Base-by-base conservation (phyloP, 2,113 vertebrate genomes). In the Macquaria australasica region DNA sequence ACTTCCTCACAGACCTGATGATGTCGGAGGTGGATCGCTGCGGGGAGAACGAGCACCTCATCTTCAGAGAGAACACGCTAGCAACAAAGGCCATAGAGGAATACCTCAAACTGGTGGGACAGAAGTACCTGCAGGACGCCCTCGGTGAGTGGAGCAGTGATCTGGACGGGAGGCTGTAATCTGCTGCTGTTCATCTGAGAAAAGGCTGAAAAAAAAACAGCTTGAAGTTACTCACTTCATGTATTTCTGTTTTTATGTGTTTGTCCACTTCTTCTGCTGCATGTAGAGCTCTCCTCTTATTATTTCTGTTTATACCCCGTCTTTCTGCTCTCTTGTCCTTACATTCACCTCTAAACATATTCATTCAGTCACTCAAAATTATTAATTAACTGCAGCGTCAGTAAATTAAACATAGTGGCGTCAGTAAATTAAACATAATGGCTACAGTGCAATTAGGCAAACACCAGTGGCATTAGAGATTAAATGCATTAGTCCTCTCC, bases 1-100 rank as follows among this genome's bases (percentile, higher is more conserved):
- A 99, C 95, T 99, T 99, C 95, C 97, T 99, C 93, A 99, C 98
- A 0, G 98, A 99, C 88, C 92, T 99, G 93, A 99, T 99, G 98
- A 99, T 99, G 98, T 99, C 98, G 0, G 98, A 99, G 95, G 98
- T 99, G 84, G 98, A 99, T 93, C 97, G 98, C 91, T 99, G 98
- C 15, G 98, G 98, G 34, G 98, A 99, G 90, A 99, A 99, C 3
- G 98, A 99, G 93, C 98, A 99, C 93, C 97, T 99, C 88, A 99
- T 99, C 93, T 99, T 99, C 95, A 96, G 98, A 86, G 98, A 99
- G 94, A 99, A 99, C 92, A 99, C 98, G 0, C 92, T 99, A 31
- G 98, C 98, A 85, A 99, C 98, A 37, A 99, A 99, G 95, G 98
- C 98, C 70, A 99, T 99, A 0, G 98, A 99, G 94, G 98, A 99